Conservation (phyloP, 2,888 invertebrate species). For the Leucophora obtusa region DNA sequence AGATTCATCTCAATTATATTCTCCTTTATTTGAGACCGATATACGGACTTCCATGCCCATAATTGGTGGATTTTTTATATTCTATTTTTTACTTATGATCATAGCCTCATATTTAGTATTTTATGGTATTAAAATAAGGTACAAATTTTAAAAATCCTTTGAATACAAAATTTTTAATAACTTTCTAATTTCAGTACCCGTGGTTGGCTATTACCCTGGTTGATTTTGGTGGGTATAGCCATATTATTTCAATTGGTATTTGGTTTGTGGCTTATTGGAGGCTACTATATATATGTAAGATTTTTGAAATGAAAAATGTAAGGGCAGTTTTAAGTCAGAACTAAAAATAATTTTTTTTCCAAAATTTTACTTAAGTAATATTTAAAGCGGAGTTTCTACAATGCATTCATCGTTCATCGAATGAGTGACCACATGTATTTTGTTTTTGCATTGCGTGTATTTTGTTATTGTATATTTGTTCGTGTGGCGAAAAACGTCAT, state of each 20-base stretch:
- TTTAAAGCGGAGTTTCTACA: no score
- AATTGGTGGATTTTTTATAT: slow-evolving; percentile 80
- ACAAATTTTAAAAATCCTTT: slow-evolving; percentile 15
- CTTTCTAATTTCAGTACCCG: slow-evolving; percentile 84
- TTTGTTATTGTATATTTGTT: no score
- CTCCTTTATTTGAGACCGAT: slow-evolving; percentile 93
- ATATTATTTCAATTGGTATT: slow-evolving; percentile 88
- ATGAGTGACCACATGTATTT: no score
- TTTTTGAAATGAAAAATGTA: neutral
- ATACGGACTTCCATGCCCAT: slow-evolving; percentile 85
- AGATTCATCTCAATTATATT: slow-evolving; percentile 92
- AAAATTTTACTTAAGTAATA: no score
- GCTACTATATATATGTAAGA: slow-evolving; percentile 95
- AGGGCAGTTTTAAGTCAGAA: no score
- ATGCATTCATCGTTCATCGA: no score
- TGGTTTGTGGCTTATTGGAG: slow-evolving; percentile 91
- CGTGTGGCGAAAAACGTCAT: no score
- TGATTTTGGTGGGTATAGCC: slow-evolving; percentile 83
- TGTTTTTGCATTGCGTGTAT: no score
- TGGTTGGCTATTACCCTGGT: slow-evolving; percentile 91
- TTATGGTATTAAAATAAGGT: slow-evolving; percentile 76
- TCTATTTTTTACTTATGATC: slow-evolving; percentile 78
- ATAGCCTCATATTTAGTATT: slow-evolving; percentile 80
- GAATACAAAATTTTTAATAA: slow-evolving; percentile 64
- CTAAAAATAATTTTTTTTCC: no score